phyloP scores from a whole-genome alignment of 2,797 vertebrate genomes.

The Tapera naevia region DNA sequence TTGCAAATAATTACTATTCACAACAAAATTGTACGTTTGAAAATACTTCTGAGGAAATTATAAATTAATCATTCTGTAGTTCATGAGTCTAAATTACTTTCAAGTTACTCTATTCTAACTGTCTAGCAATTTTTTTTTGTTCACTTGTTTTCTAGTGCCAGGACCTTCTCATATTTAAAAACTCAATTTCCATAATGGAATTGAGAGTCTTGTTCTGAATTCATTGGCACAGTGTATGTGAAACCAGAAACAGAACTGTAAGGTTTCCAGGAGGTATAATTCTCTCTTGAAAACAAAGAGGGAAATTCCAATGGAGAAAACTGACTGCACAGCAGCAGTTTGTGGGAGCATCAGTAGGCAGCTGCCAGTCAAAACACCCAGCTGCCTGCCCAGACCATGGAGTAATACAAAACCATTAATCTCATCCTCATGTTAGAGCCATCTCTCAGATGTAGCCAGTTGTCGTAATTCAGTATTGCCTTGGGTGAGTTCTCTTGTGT shows the following conservation, averaged over 20 bases:
- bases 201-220: background rate
- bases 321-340: background rate
- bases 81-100: background rate
- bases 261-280: slow-evolving; percentile 5
- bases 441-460: background rate
- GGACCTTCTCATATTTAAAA: background rate
- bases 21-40: background rate
- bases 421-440: background rate
- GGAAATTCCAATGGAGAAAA: background rate
- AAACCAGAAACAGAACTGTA: background rate
- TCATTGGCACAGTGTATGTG: background rate
- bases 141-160: background rate
- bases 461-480: background rate
- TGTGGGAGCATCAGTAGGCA: background rate
- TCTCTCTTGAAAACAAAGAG: background rate
- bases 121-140: background rate
- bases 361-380: background rate
- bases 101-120: background rate
- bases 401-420: background rate
- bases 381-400: background rate
- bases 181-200: background rate
- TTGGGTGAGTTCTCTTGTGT: background rate
- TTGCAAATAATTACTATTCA: background rate
- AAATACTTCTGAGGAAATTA: background rate
- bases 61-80: background rate